Base-by-base conservation (phyloP, 2,888 invertebrate genomes). In the Troides aeacus region DNA sequence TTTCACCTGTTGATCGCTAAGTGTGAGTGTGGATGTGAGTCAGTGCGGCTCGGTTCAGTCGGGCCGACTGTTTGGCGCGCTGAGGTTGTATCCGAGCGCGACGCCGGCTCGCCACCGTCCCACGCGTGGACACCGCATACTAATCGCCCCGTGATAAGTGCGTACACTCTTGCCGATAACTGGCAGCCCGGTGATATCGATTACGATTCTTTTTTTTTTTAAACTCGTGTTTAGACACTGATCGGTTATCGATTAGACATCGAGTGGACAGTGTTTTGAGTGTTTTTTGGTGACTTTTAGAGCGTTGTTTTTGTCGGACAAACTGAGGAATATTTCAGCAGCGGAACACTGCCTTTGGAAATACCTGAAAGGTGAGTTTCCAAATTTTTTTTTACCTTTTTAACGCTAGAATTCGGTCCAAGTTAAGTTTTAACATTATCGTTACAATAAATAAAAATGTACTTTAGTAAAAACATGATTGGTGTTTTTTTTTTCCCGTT, bases 271-370 rank as follows among this genome's bases (percentile, higher is more conserved):
- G 88, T 88, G 88, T 78, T 79, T 75, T 46, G 74, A 79, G 78
- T 84, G 87, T 88, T 87, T 81, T 81, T 82, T 79, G 84, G 88
- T 88, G 88, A 84, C 82, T 81, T 81, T 70, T 84, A 73, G 71
- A 76, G 83, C 84, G 80, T 80, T 86, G 85, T 84, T 78, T 83
- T 80, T 80, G 77, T 78, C 79, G 81, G 81, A 79, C 87, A 91
- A 90, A 86, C 89, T 91, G 90, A 88, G 91, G 90, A 89, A 88
- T 86, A 82, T 89, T 79, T 82, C 87, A 79, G 83, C 82, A 74
- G 78, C 80, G 70, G 88, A 88, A 81, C 84, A 87, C 81, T 89
- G 86, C 78, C 84, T 91, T 85, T 90, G 91, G 88, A 89, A 87
- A 87, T 90, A 90, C 83, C 84, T 91, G 77, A 89, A 89, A 90